Conservation (phyloP, 2,797 vertebrate genomes). For the Coregonus sp. region DNA sequence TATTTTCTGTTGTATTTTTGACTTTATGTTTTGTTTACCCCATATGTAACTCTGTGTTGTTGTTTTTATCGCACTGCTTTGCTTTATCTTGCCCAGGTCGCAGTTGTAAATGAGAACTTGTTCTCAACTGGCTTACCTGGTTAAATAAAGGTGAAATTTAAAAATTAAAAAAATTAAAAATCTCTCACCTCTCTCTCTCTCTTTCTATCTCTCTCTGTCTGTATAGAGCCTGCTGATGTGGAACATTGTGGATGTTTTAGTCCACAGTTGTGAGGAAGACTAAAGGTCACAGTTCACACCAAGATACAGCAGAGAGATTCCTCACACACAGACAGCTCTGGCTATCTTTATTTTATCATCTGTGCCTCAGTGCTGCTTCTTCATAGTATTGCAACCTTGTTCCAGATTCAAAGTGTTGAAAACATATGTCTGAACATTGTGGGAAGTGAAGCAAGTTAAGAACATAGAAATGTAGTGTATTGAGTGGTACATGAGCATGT, state of each 20-base stretch:
- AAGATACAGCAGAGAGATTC: conserved; percentile 27
- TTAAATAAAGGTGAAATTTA: no score
- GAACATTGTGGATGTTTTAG: conserved; percentile 4
- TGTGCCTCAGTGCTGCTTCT: background rate
- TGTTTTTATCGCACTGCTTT: no score
- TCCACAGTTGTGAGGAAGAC: conserved; percentile 8
- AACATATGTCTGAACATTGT: background rate
- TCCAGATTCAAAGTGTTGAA: background rate
- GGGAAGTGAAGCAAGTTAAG: background rate
- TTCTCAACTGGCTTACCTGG: no score
- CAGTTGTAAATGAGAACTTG: no score
- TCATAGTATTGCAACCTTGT: background rate
- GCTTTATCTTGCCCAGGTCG: no score
- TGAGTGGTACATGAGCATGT: conserved; percentile 6
- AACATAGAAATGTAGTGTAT: background rate
- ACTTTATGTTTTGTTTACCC: no score
- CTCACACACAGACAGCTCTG: background rate
- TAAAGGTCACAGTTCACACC: conserved; percentile 31
- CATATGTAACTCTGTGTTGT: no score
- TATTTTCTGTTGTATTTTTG: no score
- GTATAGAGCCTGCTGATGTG: conserved; percentile 16
- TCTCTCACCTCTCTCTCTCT: conserved; percentile 12
- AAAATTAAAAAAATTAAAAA: no score
- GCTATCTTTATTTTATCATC: background rate
- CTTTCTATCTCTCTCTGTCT: background rate